phyloP scores from a whole-genome alignment of 2,113 vertebrate genomes.

The Chrysochloris asiatica region DNA sequence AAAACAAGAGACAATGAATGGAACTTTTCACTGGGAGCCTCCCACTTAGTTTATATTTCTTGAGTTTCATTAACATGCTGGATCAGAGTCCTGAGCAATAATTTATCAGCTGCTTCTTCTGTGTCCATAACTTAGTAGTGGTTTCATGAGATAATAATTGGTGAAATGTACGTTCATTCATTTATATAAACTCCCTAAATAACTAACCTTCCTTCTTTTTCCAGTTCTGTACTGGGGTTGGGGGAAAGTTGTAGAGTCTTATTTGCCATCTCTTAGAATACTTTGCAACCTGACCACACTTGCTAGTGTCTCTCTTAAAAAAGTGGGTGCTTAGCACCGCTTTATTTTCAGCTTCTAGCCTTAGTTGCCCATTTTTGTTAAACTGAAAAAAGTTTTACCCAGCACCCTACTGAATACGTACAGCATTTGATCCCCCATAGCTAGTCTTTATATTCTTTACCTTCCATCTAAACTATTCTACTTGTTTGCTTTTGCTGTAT shows the following conservation, averaged over 20 bases:
- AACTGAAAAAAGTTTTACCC: background rate
- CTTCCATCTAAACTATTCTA: background rate
- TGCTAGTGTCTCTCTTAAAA: background rate
- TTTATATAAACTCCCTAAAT: background rate
- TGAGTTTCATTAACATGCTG: background rate
- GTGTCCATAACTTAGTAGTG: background rate
- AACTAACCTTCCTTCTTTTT: background rate
- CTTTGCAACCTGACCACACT: background rate
- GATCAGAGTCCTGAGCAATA: background rate
- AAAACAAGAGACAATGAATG: background rate
- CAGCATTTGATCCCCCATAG: background rate
- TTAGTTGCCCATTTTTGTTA: constrained; percentile 1
- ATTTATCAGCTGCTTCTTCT: background rate
- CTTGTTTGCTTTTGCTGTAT: background rate
- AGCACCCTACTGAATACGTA: background rate
- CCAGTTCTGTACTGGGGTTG: background rate
- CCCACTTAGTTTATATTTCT: background rate
- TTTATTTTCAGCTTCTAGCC: background rate
- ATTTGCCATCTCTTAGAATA: too few species aligned
- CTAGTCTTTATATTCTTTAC: background rate
- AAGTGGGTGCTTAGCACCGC: background rate
- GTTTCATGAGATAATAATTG: background rate
- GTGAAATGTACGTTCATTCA: background rate
- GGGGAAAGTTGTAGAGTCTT: background rate
- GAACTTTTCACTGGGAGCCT: background rate